Percentiles rank a stretch among this genome's conserved stretches.
These are phyloP conservation scores for Microcebus griseorufus DNA, from an alignment of 2,113 vertebrate species.

Conservation along the genomic window DNA sequence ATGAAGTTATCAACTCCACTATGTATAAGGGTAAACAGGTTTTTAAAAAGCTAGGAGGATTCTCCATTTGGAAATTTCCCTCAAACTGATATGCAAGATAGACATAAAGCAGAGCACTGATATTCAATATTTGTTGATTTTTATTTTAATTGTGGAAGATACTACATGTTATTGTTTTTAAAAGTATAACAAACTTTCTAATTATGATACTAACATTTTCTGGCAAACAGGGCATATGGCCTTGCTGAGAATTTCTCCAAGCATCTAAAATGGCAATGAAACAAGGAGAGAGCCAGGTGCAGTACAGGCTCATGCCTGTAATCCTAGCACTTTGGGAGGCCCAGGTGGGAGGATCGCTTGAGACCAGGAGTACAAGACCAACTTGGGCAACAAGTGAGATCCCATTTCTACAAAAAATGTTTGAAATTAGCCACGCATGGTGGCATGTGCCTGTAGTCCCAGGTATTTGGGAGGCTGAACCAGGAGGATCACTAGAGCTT, in stretches of 20 bases:
- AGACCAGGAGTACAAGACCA: too few species aligned
- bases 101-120: neutral
- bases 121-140: constrained; percentile 26
- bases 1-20: constrained; percentile 44
- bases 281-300: neutral
- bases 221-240: neutral
- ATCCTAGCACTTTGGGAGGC: too few species aligned
- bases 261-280: constrained; percentile 16
- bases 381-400: too few species aligned
- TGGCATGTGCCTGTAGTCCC: too few species aligned
- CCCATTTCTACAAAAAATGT: too few species aligned
- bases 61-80: constrained; percentile 24
- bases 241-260: constrained; percentile 36
- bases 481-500: too few species aligned
- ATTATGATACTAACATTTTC: neutral
- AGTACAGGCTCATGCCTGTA: too few species aligned
- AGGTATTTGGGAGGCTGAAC: too few species aligned
- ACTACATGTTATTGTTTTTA: neutral
- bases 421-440: too few species aligned
- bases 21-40: neutral
- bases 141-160: constrained; percentile 22
- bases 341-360: too few species aligned
- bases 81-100: neutral
- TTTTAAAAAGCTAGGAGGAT: neutral
- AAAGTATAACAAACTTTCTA: constrained; percentile 22